Conservation (phyloP, 1,140 invertebrate species). For the Drosophila oshimai region DNA sequence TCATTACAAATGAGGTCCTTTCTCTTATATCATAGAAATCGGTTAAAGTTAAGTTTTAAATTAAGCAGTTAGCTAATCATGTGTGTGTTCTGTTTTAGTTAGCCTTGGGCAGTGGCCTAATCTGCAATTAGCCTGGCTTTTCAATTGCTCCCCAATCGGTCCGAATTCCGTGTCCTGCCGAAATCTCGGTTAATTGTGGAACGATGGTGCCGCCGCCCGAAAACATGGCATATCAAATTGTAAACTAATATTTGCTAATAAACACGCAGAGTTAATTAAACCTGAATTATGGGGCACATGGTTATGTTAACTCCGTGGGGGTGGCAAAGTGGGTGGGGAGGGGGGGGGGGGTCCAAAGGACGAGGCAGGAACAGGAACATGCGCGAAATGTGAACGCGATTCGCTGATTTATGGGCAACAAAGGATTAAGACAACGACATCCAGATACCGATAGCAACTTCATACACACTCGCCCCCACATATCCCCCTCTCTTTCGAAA, state of each 20-base stretch:
- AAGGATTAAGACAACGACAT: conserved; percentile 73
- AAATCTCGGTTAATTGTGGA: conserved; percentile 48
- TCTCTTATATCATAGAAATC: too few species aligned
- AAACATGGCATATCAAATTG: conserved; percentile 66
- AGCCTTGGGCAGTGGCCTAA: not conserved
- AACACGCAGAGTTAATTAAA: conserved; percentile 78
- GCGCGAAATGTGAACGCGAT: conserved; percentile 68
- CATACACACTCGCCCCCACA: conserved; percentile 14
- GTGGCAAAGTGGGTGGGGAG: not conserved
- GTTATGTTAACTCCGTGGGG: conserved; percentile 17
- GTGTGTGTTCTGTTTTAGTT: not conserved
- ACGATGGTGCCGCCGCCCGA: conserved; percentile 6
- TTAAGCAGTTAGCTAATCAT: not conserved
- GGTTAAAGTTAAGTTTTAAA: too few species aligned
- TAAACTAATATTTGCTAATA: conserved; percentile 82
- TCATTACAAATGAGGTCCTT: too few species aligned
- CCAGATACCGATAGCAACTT: conserved; percentile 57
- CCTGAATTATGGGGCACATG: conserved; percentile 73
- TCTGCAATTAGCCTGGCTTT: not conserved
- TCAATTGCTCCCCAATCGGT: conserved; percentile 5
- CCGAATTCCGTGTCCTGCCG: not conserved
- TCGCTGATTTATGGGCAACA: conserved; percentile 80
- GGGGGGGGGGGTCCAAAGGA: not conserved
- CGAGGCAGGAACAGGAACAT: conserved; percentile 54
- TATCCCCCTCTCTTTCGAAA: not conserved